Evolutionary conservation across 2,888 invertebrate species (phyloP), one percentile per base, ranked within the genome.

Genomic region (Xylota segnis): DNA sequence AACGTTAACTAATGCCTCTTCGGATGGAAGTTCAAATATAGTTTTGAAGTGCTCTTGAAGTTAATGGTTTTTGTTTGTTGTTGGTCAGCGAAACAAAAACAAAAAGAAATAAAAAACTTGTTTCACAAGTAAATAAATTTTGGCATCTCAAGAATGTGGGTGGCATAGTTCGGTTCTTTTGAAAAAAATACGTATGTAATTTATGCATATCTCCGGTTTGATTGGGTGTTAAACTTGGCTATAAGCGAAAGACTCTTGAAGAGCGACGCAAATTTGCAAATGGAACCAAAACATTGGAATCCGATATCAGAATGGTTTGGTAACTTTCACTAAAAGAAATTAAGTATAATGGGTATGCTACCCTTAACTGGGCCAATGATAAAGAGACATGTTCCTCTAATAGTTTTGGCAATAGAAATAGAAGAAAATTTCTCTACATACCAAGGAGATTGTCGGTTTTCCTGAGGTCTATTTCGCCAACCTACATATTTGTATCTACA

Each of bases 21-120:
- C 10, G 54, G 54, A 54, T 54, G 29, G 29, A n/a, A 29, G 29
- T 29, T 29, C 18, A 23, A 23, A 45, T 58, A 3, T n/a, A 6
- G 4, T 50, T 23, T 63, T 16, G 7, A 7, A 40, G 27, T 18
- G 47, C 16, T 63, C 47, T 32, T 54, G 54, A 29, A 54, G 5
- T 12, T 29, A 54, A 29, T 54, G 29, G 27, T 29, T 47, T 18
- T 5, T 50, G 18, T 23, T 27, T 50, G 50, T 50, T 37, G 40
- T 5, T n/a, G 9, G 40, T 58, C 16, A 12, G 14, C 43, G 2
- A 5, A 45, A 18, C 6, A 7, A 23, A 23, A 2, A 23, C 23
- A 3, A 23, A 23, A 23, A 58, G 10, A 56, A 56, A 56, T 34
- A 23, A 58, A 18, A 56, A 56, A 56, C 56, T 56, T 56, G 56